Evolutionary conservation across 2,888 invertebrate species (phyloP), one percentile per base, ranked within the genome.

Genomic region (Rhingia campestris): DNA sequence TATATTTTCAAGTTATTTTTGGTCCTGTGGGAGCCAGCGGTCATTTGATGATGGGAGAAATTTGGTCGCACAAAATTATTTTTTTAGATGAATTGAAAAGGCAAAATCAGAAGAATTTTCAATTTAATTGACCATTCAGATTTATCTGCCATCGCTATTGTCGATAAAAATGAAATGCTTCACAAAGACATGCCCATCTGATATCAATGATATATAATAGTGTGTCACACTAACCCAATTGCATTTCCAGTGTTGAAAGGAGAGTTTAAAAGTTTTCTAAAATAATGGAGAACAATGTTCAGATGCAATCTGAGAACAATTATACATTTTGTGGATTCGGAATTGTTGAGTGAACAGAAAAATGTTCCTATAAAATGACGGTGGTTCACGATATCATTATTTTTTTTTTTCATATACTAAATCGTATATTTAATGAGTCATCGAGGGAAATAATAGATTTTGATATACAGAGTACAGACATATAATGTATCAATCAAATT

Each of bases 111-210:
- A 43, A 30, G 14, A 53, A 32, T 32, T 53, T 43, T 14, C 3
- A 5, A 39, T 32, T 41, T 66, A 66, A 66, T 66, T 66, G 53
- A 39, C 53, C 53, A 3, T 35, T 61, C n/a, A 35, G 35, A 35
- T 47, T 5, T 12, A 3, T 14, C 37, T 22, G 45, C 37, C 37
- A 30, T 49, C 14, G 22, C 22, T 2, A 9, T n/a, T 10, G 14
- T 49, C 14, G n/a, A 37, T 58, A 6, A 6, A 33, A 51, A 53
- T 12, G n/a, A n/a, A 51, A n/a, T n/a, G 12, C 1, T n/a, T n/a
- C 32, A 12, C 6, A 33, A 35, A 53, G 12, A 6, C 7, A 53
- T 53, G 12, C 7, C n/a, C 6, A 10, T n/a, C 4, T 10, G 43
- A n/a, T n/a, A 22, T 22, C 22, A 10, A 12, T 4, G 12, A 12